Conservation (phyloP, 2,113 vertebrate genomes). For the Neodontobutis hainanensis region DNA sequence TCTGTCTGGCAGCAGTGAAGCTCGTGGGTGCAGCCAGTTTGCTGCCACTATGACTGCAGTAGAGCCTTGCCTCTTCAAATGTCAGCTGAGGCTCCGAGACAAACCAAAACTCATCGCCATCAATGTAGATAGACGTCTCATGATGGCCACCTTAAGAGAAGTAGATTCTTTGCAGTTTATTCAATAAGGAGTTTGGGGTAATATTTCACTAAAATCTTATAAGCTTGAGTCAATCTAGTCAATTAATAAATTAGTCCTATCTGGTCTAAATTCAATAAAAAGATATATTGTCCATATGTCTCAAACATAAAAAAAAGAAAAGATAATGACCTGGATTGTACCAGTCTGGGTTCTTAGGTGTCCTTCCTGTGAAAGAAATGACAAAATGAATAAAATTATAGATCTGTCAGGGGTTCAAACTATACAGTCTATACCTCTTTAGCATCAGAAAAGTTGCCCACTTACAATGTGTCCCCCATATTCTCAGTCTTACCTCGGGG, state of each 20-base stretch:
- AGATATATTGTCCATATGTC: neutral
- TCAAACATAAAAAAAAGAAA: neutral
- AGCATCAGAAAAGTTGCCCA: neutral
- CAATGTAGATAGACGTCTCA: slow-evolving; percentile 82
- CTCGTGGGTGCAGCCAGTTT: slow-evolving; percentile 81
- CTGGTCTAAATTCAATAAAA: neutral
- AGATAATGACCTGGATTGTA: slow-evolving; percentile 88
- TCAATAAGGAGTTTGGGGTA: no score
- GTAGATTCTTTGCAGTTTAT: neutral
- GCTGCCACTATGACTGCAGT: slow-evolving; percentile 83
- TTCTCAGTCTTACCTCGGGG: slow-evolving; percentile 82
- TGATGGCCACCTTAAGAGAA: slow-evolving; percentile 81
- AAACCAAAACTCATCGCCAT: slow-evolving; percentile 93
- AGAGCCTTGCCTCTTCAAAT: slow-evolving; percentile 85
- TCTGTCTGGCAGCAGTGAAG: slow-evolving; percentile 62
- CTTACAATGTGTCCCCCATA: neutral
- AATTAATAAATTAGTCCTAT: no score
- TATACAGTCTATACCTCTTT: neutral
- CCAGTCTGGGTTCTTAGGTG: slow-evolving; percentile 86
- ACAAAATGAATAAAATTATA: slow-evolving; percentile 18
- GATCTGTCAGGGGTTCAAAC: neutral
- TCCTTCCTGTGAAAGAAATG: slow-evolving; percentile 77
- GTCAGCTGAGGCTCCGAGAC: slow-evolving; percentile 79
- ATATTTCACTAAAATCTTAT: no score
- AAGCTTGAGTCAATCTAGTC: no score